Evolutionary conservation across 2,888 invertebrate genomes (phyloP), one percentile per base, ranked within the genome.

Genomic region (Torymus tubicola): DNA sequence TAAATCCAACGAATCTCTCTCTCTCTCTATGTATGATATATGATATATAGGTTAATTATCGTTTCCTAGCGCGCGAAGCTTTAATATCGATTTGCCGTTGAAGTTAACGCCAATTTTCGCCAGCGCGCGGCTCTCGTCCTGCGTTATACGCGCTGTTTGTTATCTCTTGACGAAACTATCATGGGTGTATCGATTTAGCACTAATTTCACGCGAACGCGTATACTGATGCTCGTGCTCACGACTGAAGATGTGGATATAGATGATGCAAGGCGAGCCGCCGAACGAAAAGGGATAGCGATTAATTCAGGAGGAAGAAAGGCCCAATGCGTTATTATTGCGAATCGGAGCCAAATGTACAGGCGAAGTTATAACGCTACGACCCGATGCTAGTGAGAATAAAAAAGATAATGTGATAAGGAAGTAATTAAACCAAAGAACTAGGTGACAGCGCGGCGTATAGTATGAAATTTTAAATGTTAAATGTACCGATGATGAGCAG

Each of bases 401-500:
- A 86, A 5, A 86, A 86, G 87, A 86, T 71, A 88, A 86, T 89
- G 88, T 89, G 88, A 89, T 89, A 89, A 86, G 85, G 85, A 87
- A 83, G 84, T 81, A 76, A 80, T 83, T 83, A 86, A 85, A 86
- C 88, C 89, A 89, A 89, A 89, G 89, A 88, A 85, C 81, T 21
- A 21, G 1, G 84, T 83, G 80, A 84, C 82, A 83, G 42, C 77
- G 84, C 84, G 82, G 79, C 84, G 80, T 67, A 73, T 21, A 21
- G 2, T 21, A 81, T 81, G 83, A 61, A 52, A 18, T 58, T 65
- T 71, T 71, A 67, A 60, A 55, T 68, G 73, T 57, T 21, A 21
- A 50, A 78, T 73, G 61, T 63, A 74, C 31, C 16, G 31, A 16
- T 16, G 63, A 72, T 50, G 42, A 42, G 42, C 42, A 68, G 53